phyloP scores from a whole-genome alignment of 2,888 invertebrate species.

The Folsomia candida region DNA sequence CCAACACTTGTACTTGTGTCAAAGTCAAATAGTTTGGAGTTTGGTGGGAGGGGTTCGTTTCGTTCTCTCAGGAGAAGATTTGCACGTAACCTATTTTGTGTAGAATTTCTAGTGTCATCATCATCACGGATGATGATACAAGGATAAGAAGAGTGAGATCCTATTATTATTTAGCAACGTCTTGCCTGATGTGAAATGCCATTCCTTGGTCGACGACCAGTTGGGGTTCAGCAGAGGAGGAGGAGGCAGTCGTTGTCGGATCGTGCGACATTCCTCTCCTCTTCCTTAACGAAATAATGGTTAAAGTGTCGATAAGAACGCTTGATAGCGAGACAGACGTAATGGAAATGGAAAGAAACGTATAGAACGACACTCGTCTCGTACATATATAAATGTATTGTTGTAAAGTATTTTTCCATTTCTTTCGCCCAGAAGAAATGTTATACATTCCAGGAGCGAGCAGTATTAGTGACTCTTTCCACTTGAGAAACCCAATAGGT shows the following conservation, averaged over 20 bases:
- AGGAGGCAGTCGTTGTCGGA: too few species aligned
- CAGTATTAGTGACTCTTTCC: neutral
- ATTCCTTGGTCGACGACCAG: neutral
- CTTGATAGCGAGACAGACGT: neutral
- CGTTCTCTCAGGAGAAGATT: neutral
- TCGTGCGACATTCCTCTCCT: neutral
- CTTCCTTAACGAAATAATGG: conserved; percentile 1
- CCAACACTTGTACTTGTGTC: too few species aligned
- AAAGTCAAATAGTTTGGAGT: too few species aligned
- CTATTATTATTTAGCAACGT: neutral
- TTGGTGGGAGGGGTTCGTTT: neutral
- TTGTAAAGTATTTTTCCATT: conserved; percentile 6
- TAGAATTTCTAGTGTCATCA: conserved; percentile 5
- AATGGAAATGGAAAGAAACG: neutral
- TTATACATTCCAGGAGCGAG: neutral
- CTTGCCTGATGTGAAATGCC: neutral
- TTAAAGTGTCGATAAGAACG: neutral
- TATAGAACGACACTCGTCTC: neutral
- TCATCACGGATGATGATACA: neutral
- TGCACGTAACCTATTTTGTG: conserved; percentile 8
- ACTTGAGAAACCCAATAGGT: neutral
- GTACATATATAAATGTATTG: neutral
- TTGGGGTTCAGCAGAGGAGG: neutral
- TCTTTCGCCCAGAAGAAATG: neutral
- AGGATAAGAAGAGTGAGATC: neutral